phyloP scores from a whole-genome alignment of 2,888 invertebrate species.

The Papilio demoleus region DNA sequence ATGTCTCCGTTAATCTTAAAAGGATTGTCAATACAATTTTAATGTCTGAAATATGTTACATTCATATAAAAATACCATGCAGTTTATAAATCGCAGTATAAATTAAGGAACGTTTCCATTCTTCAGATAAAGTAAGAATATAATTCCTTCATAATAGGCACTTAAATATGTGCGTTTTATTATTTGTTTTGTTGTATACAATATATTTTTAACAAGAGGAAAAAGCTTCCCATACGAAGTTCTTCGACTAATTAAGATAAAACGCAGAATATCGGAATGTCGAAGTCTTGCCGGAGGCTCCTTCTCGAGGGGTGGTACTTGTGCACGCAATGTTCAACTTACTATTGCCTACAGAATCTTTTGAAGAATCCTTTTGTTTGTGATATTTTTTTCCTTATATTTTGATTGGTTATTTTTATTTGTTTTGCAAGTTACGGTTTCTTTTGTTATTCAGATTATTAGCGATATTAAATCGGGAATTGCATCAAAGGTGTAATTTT shows the following conservation, averaged over 20 bases:
- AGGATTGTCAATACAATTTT: no score
- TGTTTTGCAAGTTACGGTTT: no score
- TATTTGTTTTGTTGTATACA: not conserved
- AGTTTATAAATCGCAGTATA: not conserved
- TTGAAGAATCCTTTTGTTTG: constrained; percentile 29
- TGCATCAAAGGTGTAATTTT: no score
- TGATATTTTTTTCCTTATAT: constrained; percentile 8
- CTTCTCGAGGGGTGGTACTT: constrained; percentile 33
- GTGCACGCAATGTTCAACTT: constrained; percentile 32
- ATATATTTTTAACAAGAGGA: constrained; percentile 31
- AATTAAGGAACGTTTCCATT: not conserved
- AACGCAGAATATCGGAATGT: constrained; percentile 31
- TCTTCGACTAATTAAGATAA: constrained; percentile 34
- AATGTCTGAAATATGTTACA: no score
- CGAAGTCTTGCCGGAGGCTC: constrained; percentile 28
- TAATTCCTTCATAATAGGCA: not conserved
- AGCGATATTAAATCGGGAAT: no score
- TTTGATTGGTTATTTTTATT: constrained; percentile 3
- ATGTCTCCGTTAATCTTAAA: no score
- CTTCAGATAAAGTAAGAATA: not conserved
- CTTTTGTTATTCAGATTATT: no score
- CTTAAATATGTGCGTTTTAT: not conserved
- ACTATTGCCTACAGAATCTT: constrained; percentile 38
- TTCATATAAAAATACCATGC: no score
- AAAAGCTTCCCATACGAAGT: constrained; percentile 12